These are phyloP conservation scores for Arothron firmamentum DNA, from an alignment of 2,113 vertebrate genomes.

Conservation along the genomic window DNA sequence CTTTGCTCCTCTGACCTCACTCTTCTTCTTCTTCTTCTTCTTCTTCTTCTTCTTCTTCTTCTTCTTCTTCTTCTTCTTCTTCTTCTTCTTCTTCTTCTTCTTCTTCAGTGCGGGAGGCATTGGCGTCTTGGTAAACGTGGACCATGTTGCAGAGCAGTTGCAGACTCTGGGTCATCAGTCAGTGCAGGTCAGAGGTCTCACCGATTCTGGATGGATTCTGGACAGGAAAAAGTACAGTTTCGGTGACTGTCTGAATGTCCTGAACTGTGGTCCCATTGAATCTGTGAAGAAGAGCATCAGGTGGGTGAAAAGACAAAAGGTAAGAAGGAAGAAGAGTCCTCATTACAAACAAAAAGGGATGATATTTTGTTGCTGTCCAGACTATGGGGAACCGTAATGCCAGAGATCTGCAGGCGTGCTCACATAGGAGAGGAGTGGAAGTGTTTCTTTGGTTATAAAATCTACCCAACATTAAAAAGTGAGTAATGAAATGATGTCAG, in stretches of 20 bases:
- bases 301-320: conserved; percentile 56
- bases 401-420: conserved; percentile 85
- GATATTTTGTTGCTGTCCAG: conserved; percentile 56
- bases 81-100: too few species aligned
- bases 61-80: too few species aligned
- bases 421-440: conserved; percentile 63
- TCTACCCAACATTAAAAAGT: conserved; percentile 80
- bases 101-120: conserved; percentile 85
- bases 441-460: conserved; percentile 79
- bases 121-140: conserved; percentile 91
- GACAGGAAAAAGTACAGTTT: conserved; percentile 90
- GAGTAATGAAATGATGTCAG: not conserved
- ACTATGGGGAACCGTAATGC: conserved; percentile 89
- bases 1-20: too few species aligned
- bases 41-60: too few species aligned
- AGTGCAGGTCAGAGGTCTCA: conserved; percentile 88
- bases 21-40: too few species aligned
- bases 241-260: conserved; percentile 86
- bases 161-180: conserved; percentile 79
- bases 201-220: conserved; percentile 94
- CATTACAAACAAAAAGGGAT: too few species aligned
- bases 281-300: conserved; percentile 91
- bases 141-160: conserved; percentile 86
- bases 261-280: conserved; percentile 87
- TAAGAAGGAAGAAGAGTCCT: too few species aligned